phyloP scores from a whole-genome alignment of 2,113 vertebrate genomes.

The Chaetorhynchus papuensis region DNA sequence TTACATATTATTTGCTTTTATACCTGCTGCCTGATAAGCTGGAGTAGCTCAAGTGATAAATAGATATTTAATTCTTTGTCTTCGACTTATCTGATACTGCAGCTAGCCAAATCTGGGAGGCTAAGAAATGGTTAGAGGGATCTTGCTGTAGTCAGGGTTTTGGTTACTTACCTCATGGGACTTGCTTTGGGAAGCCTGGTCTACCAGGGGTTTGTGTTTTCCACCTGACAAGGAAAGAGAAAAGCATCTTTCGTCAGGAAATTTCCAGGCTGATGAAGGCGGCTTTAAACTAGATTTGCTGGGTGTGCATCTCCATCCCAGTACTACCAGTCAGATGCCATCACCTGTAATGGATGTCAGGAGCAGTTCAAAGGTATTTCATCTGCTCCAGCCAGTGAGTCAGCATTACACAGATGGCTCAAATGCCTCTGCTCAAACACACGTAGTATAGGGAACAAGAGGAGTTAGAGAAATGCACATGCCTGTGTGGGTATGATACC shows the following conservation, averaged over 20 bases:
- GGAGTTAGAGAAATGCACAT: background rate
- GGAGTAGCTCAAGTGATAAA: background rate
- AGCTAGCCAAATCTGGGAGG: background rate
- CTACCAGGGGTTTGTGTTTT: background rate
- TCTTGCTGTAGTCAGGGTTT: background rate
- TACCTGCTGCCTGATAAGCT: background rate
- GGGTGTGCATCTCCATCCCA: too few relatives aligned
- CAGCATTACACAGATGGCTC: background rate
- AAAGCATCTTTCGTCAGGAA: background rate
- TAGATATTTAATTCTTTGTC: background rate
- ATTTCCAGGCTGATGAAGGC: background rate
- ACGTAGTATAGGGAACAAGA: accelerated
- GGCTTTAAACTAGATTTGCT: background rate
- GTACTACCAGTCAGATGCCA: background rate
- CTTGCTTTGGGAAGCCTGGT: background rate
- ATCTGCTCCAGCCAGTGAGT: background rate
- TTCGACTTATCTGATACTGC: background rate
- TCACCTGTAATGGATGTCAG: background rate
- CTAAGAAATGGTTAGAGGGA: background rate
- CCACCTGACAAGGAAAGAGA: background rate
- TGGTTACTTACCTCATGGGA: background rate
- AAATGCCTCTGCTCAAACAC: background rate
- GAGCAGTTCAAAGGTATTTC: background rate
- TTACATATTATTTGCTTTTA: background rate
- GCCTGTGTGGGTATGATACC: background rate